These are phyloP conservation scores for Pristionchus japonicus DNA, from an alignment of 2,888 invertebrate species.

Conservation along the genomic window DNA sequence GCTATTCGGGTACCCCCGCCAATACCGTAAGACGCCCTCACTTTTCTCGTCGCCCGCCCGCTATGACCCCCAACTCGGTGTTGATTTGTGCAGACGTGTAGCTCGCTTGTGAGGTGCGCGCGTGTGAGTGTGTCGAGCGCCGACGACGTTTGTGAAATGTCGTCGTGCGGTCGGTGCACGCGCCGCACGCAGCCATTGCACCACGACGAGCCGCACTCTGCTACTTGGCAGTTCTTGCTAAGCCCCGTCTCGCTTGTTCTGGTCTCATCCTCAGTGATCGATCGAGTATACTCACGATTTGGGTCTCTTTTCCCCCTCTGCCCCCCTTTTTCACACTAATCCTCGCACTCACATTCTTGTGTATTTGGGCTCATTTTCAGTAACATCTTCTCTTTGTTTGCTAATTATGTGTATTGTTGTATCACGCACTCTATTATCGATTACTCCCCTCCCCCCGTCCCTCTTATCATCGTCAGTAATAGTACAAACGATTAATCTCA, in stretches of 20 bases:
- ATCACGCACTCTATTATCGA: not conserved
- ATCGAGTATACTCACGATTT: not conserved
- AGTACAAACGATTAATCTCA: conserved; percentile 7
- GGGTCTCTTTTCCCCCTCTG: not conserved
- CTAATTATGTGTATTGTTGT: not conserved
- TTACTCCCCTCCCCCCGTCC: not conserved
- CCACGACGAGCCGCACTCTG: conserved; percentile 5
- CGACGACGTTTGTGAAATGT: conserved; percentile 38
- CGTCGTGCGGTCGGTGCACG: conserved; percentile 24
- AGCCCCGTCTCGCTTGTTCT: conserved; percentile 2
- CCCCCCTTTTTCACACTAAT: not conserved
- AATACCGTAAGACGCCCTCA: not conserved
- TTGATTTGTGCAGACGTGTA: not conserved
- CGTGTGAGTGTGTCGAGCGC: conserved; percentile 8
- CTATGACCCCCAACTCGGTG: conserved; percentile 1
- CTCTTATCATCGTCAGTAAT: not conserved
- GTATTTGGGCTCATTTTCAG: conserved; percentile 12
- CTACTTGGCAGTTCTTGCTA: not conserved
- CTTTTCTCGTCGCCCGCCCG: not conserved
- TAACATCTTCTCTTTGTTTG: conserved; percentile 2
- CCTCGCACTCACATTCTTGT: not conserved
- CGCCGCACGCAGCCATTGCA: conserved; percentile 28
- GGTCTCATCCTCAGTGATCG: conserved; percentile 14
- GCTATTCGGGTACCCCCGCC: conserved; percentile 3
- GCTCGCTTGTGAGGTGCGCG: not conserved